Base-by-base conservation (phyloP, 2,888 invertebrate genomes). In the Adineta ricciae region DNA sequence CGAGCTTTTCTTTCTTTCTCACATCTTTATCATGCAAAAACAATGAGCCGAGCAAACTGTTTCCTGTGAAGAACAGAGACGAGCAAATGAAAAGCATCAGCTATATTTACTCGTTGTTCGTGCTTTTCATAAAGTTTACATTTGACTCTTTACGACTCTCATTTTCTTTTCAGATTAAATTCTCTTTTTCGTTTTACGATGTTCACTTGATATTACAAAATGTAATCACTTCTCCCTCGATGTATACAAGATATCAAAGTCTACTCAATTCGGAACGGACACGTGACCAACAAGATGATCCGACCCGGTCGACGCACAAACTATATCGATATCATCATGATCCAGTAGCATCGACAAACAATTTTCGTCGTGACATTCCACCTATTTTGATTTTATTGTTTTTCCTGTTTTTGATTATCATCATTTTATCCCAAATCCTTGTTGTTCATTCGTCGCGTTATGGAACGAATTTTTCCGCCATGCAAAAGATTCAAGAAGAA, bases 361-460 rank as follows among this genome's bases (percentile, higher is more conserved):
- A 11, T 8, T 11, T 41, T 41, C 38, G 83, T 32, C 85, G 85
- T 24, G 85, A 85, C 49, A 85, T 85, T 36, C 50, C 83, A 72
- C 82, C 84, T n/a, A 46, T 85, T 5, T 46, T 85, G 16, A 72
- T 85, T 16, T 56, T 85, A 41, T 32, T 85, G 56, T 85, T 85
- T 83, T 84, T 85, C 78, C n/a, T 85, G 21, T 85, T 85, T 82
- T 46, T 85, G 9, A 82, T 83, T 41, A 78, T 85, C 19, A 85
- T 85, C 50, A 85, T 83, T 27, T n/a, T 85, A 84, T 85, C 85
- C 16, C 85, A 85, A 84, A 85, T 85, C 49, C 83, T 85, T 32
- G 84, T 85, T 83, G 54, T 85, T 73, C 85, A 85, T 82, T 83
- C 83, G 24, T 56, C 52, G 24, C 73, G 83, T 41, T 83, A 82